Percentiles rank a stretch among this genome's conserved stretches.
phyloP scores from a whole-genome alignment of 2,888 invertebrate genomes.

The Chrysotoxum bicinctum region DNA sequence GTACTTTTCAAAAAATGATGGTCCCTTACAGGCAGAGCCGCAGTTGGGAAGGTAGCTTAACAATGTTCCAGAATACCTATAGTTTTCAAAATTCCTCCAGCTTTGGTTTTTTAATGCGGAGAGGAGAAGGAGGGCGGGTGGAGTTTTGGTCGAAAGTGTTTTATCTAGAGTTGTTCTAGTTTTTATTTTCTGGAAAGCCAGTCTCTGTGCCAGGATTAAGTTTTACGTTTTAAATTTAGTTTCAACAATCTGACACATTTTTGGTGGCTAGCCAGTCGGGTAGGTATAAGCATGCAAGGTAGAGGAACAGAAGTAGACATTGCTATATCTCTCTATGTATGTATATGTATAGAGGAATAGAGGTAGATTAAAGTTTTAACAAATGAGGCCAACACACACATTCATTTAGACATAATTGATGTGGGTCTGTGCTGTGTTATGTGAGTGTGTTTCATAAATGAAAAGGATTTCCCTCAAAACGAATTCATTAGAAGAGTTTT shows the following conservation, averaged over 20 bases:
- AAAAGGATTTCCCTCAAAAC: slow-evolving; percentile 41
- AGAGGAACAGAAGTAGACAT: too few species aligned
- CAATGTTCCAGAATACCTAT: background rate
- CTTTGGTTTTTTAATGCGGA: background rate
- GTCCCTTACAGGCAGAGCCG: background rate
- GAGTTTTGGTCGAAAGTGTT: slow-evolving; percentile 1
- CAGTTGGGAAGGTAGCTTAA: slow-evolving; percentile 1
- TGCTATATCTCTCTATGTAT: background rate
- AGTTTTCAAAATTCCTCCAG: slow-evolving; percentile 19
- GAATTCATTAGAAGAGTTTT: slow-evolving; percentile 46
- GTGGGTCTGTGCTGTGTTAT: background rate
- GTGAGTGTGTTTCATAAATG: background rate
- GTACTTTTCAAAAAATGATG: slow-evolving; percentile 34
- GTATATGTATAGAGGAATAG: too few species aligned
- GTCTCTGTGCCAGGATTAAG: slow-evolving; percentile 44
- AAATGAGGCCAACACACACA: slow-evolving; percentile 22
- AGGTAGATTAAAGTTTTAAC: slow-evolving; percentile 17
- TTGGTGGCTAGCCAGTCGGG: slow-evolving; percentile 57
- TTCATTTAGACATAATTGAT: slow-evolving; percentile 15
- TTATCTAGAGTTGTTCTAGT: slow-evolving; percentile 48
- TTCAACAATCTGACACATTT: slow-evolving; percentile 40
- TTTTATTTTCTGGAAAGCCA: background rate
- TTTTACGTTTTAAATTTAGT: slow-evolving; percentile 11
- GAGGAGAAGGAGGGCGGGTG: background rate
- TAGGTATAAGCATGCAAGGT: background rate